These are phyloP conservation scores for Grantiella picta DNA, from an alignment of 2,113 vertebrate genomes.

Conservation along the genomic window DNA sequence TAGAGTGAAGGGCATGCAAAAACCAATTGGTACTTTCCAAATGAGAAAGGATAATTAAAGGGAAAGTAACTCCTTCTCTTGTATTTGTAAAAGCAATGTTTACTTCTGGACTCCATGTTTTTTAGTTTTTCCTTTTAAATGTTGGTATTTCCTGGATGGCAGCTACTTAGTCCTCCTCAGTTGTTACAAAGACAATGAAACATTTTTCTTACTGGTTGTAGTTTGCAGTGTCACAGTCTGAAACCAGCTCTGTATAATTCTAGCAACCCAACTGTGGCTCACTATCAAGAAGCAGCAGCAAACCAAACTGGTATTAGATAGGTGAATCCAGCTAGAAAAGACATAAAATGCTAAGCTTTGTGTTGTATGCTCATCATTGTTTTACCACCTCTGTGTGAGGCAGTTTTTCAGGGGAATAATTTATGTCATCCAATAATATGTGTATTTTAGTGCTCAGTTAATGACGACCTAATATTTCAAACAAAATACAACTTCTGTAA, in stretches of 20 bases:
- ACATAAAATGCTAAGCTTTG: background rate
- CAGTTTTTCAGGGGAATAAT: background rate
- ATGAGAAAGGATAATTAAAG: background rate
- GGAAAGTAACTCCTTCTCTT: background rate
- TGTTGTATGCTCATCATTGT: background rate
- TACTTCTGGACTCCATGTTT: background rate
- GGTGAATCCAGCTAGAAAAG: background rate
- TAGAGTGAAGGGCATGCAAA: background rate
- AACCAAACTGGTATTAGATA: background rate
- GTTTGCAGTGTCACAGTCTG: background rate
- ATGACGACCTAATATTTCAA: constrained; percentile 31
- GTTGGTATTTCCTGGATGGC: background rate
- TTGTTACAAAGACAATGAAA: background rate
- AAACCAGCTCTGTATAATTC: background rate
- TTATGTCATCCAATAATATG: background rate
- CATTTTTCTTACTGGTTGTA: background rate
- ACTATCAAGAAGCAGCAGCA: background rate
- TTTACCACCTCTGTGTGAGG: background rate
- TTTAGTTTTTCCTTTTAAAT: background rate
- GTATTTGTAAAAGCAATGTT: background rate
- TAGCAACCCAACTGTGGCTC: background rate
- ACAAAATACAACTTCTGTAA: constrained; percentile 43
- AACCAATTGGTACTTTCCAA: background rate
- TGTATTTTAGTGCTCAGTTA: constrained; percentile 14
- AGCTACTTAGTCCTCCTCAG: background rate